Percentiles rank a stretch among this genome's conserved stretches.
Evolutionary conservation across 2,888 invertebrate genomes (phyloP).

Genomic region (Dolichomitus sp.): DNA sequence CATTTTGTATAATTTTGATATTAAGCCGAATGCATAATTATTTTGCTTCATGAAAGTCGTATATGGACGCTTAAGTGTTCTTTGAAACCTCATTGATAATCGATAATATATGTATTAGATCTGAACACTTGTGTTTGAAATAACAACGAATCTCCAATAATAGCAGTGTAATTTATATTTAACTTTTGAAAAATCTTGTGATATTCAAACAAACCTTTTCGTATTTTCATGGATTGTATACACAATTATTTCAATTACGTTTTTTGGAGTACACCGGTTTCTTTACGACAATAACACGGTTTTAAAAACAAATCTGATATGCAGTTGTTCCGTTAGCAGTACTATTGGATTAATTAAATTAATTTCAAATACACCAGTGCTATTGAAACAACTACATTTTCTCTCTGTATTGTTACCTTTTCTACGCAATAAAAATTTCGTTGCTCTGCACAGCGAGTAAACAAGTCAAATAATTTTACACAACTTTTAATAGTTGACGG

Average conservation of each 20-base stretch:
- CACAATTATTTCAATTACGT: not conserved
- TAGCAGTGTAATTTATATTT: not conserved
- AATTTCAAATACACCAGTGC: not conserved
- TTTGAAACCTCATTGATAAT: not conserved
- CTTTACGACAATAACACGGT: constrained; percentile 4
- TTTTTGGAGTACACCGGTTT: not conserved
- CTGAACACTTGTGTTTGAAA: not conserved
- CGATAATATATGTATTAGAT: constrained; percentile 5
- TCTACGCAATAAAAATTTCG: too few species aligned
- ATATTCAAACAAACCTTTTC: constrained; percentile 1
- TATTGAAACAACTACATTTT: constrained; percentile 15
- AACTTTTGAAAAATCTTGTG: not conserved
- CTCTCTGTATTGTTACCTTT: not conserved
- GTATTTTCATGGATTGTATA: not conserved
- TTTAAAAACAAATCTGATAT: not conserved
- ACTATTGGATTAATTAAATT: constrained; percentile 8
- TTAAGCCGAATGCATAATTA: not conserved
- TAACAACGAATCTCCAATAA: not conserved
- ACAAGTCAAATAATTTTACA: too few species aligned
- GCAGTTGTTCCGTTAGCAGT: not conserved
- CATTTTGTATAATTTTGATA: not conserved
- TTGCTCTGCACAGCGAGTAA: too few species aligned
- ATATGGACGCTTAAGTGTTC: not conserved
- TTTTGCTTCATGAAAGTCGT: not conserved
- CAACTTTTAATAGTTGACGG: too few species aligned